Conservation (phyloP, 1,140 invertebrate species). For the Hestina assimilis region DNA sequence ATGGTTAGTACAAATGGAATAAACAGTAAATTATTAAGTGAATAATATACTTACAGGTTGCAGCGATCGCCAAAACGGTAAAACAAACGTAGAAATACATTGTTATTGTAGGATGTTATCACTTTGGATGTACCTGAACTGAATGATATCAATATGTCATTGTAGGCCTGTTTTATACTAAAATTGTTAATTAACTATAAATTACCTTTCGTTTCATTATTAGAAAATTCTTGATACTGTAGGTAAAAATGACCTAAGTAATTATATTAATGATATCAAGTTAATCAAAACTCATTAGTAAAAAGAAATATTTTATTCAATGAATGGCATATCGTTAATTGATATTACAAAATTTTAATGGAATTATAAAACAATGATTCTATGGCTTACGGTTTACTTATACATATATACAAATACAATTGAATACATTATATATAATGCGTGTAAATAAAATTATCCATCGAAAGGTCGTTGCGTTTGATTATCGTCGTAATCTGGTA, state of each 20-base stretch:
- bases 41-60: constrained; percentile 31
- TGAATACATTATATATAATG: background rate
- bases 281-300: too few relatives aligned
- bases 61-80: constrained; percentile 11
- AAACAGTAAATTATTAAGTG: background rate
- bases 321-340: constrained; percentile 17
- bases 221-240: background rate
- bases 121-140: background rate
- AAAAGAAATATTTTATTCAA: constrained; percentile 18
- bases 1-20: too few relatives aligned
- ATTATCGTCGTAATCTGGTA: constrained; percentile 1
- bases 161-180: constrained; percentile 20
- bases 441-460: background rate
- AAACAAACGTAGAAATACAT: constrained; percentile 28
- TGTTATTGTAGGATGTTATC: background rate
- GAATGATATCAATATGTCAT: constrained; percentile 15
- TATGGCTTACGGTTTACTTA: background rate
- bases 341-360: constrained; percentile 11
- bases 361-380: background rate
- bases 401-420: constrained; percentile 1
- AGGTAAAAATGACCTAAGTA: constrained; percentile 1
- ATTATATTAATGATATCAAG: constrained; percentile 1
- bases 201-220: background rate
- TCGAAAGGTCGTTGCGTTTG: constrained; percentile 6
- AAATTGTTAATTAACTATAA: constrained; percentile 25